Base-by-base conservation (phyloP, 2,113 vertebrate species). In the Tragulus kanchil region DNA sequence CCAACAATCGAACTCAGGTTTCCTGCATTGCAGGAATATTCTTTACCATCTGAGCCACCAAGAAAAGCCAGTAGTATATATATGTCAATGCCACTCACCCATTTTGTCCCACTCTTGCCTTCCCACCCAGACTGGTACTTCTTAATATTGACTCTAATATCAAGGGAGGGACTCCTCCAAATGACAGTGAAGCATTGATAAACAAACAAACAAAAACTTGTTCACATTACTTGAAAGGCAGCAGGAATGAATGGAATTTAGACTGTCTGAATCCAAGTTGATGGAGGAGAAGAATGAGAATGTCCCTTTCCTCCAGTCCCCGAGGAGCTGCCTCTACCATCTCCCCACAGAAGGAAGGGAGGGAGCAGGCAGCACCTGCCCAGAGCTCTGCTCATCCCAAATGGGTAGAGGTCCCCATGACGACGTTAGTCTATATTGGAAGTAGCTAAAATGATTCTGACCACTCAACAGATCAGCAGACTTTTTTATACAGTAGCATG, bases 271-370 rank as follows among this genome's bases (percentile, higher is more conserved):
- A 19, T 25, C 50, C 14, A 9, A 31, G 36, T 0, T 78, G 87
- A 71, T 3, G 26, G 67, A 26, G 26, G 31, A 52, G 77, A 75
- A 8, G 45, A 69, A 62, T 1, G 0, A 5, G 28, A 54, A 36
- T 8, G 67, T 48, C 42, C 1, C 4, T 9, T 3, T 31, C 42
- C 1, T 10, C 45, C 42, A 56, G 1, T 23, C 9, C 8, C 21
- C 28, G 10, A 62, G 25, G 3, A 7, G 25, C 1, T 73, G 26
- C 58, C 48, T 56, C 26, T 62, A 10, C 45, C 5, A 45, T 16
- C 45, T 17, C 36, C 52, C 10, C n/a, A 16, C 21, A 79, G 61
- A 17, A 12, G 19, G 67, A 58, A 28, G 5, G 12, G 59, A 75
- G 50, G 17, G 17, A 19, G 14, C 0, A 19, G 48, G 23, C 26